These are phyloP conservation scores for Noctua comes DNA, from an alignment of 2,888 invertebrate species.

Conservation along the genomic window DNA sequence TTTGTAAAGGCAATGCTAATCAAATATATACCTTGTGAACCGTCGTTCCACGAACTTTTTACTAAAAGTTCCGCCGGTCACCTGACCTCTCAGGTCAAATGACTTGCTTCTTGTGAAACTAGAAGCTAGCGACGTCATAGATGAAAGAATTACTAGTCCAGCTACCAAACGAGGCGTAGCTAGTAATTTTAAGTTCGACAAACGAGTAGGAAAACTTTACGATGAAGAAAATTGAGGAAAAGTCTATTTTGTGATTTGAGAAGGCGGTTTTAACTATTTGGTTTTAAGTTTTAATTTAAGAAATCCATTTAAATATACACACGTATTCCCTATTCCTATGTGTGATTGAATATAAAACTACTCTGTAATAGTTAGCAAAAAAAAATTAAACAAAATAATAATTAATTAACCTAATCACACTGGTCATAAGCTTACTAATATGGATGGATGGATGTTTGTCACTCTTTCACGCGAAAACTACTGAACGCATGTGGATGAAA, in stretches of 20 bases:
- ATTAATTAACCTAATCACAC: too few relatives aligned
- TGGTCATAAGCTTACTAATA: too few relatives aligned
- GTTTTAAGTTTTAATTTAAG: background rate
- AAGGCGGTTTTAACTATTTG: background rate
- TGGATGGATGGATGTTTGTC: too few relatives aligned
- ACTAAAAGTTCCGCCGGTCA: background rate
- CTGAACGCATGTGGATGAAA: too few relatives aligned
- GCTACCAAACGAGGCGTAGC: background rate
- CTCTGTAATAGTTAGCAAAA: background rate
- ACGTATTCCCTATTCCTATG: background rate
- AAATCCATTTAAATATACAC: background rate
- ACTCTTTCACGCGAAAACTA: too few relatives aligned
- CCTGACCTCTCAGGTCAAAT: conserved; percentile 3
- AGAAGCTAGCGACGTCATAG: conserved; percentile 13
- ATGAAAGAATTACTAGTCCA: conserved; percentile 4
- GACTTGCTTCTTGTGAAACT: conserved; percentile 23
- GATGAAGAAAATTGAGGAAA: background rate
- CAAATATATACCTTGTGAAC: background rate
- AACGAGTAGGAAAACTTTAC: background rate
- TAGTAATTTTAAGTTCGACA: conserved; percentile 26
- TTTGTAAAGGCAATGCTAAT: background rate
- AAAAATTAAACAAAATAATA: too few relatives aligned
- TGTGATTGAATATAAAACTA: background rate
- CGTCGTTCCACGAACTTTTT: background rate
- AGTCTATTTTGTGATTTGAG: background rate